A percentile compares a stretch with the other conserved stretches of the same genome.
phyloP scores from a whole-genome alignment of 2,888 invertebrate genomes.

The Homarus gammarus region DNA sequence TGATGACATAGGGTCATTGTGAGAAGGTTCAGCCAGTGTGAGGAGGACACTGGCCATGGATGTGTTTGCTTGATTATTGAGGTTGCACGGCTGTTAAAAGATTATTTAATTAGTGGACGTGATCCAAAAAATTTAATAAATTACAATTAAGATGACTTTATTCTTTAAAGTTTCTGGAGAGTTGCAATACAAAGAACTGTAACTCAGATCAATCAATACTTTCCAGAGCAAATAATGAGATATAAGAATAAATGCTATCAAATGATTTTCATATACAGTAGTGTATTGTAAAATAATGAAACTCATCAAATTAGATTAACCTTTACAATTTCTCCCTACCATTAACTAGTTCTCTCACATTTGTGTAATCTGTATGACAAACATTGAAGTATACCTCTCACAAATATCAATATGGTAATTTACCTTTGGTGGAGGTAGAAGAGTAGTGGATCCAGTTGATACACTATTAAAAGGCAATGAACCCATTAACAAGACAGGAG shows the following conservation, averaged over 20 bases:
- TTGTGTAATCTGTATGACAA: too few species aligned
- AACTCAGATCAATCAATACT: neutral
- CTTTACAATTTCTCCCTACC: too few species aligned
- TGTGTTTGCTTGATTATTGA: constrained; percentile 30
- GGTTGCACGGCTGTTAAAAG: neutral
- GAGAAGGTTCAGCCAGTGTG: constrained; percentile 42
- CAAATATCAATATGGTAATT: too few species aligned
- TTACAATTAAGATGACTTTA: neutral
- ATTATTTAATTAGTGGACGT: neutral
- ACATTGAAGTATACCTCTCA: too few species aligned
- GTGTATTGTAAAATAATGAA: too few species aligned
- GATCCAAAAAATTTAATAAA: neutral
- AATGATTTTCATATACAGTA: too few species aligned
- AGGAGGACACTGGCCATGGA: constrained; percentile 61
- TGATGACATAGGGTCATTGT: neutral
- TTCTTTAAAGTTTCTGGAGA: neutral
- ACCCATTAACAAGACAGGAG: constrained; percentile 10
- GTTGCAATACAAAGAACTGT: neutral
- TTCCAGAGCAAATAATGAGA: neutral
- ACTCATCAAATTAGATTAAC: too few species aligned
- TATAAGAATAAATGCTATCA: too few species aligned
- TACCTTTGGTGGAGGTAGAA: constrained; percentile 11
- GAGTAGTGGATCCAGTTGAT: constrained; percentile 6
- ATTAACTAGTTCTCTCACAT: too few species aligned
- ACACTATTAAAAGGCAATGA: constrained; percentile 12